Conservation (phyloP, 2,113 vertebrate species). For the Gnathonemus longibarbis region DNA sequence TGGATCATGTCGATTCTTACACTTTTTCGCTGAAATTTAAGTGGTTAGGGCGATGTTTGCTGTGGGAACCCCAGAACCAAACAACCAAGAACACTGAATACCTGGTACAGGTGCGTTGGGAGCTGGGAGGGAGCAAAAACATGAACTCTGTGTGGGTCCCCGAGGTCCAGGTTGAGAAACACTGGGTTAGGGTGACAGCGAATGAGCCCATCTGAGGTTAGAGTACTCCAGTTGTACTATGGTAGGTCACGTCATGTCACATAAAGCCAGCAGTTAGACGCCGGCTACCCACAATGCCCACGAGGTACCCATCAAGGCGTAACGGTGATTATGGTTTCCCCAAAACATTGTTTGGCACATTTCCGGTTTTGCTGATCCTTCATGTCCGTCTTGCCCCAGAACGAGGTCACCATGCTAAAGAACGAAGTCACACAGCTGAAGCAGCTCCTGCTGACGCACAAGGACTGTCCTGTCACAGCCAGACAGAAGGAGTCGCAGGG, state of each 20-base stretch:
- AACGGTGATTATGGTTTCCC: not conserved
- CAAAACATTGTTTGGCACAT: not conserved
- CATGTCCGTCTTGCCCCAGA: constrained; percentile 60
- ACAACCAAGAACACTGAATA: not conserved
- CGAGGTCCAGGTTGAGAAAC: not conserved
- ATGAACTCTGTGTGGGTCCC: not conserved
- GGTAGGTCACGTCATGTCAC: not conserved
- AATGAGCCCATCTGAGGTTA: not conserved
- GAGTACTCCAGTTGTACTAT: not conserved
- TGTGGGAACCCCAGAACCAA: not conserved
- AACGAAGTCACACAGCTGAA: constrained; percentile 98
- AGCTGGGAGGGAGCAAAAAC: not conserved
- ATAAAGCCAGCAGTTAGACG: not conserved
- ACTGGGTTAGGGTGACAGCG: not conserved
- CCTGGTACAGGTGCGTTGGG: not conserved
- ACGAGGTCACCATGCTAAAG: constrained; percentile 97
- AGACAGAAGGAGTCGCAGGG: constrained; percentile 99
- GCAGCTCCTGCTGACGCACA: constrained; percentile 96
- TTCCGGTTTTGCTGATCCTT: not conserved
- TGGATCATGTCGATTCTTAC: not conserved
- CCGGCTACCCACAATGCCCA: not conserved
- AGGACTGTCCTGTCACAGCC: constrained; percentile 98
- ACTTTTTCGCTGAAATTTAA: not conserved
- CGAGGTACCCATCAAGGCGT: not conserved
- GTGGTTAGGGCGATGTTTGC: not conserved